phyloP scores from a whole-genome alignment of 2,113 vertebrate species.

The Poeciliopsis occidentalis region DNA sequence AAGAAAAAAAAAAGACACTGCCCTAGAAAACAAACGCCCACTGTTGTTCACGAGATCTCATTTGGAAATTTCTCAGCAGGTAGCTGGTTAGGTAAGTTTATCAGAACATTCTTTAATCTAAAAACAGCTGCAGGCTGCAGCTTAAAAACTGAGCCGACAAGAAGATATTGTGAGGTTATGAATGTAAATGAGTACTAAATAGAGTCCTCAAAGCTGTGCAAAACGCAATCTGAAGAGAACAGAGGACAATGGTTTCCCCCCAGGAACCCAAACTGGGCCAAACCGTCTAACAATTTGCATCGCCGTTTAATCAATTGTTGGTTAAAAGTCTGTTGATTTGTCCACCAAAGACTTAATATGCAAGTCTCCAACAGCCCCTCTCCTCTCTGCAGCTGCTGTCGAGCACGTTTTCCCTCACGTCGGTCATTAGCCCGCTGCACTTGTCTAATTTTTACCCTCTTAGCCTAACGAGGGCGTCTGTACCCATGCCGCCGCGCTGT shows the following conservation, averaged over 20 bases:
- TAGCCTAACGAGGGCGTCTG: constrained; percentile 49
- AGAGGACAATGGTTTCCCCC: not conserved
- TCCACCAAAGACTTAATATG: not conserved
- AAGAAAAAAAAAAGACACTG: not conserved
- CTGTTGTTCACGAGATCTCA: too few species aligned
- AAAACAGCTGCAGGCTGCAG: constrained; percentile 1
- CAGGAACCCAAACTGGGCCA: not conserved
- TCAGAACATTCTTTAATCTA: not conserved
- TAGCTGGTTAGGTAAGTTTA: not conserved
- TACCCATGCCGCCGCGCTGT: constrained; percentile 30
- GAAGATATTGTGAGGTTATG: not conserved
- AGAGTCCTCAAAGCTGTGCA: not conserved
- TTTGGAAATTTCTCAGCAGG: not conserved
- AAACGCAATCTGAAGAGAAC: not conserved
- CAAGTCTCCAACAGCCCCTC: not conserved
- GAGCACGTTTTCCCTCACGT: constrained; percentile 25
- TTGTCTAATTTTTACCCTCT: constrained; percentile 51
- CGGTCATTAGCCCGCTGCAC: constrained; percentile 38
- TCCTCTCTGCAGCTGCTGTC: constrained; percentile 14
- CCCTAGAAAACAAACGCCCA: not conserved
- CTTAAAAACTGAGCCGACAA: not conserved
- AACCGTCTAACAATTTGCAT: not conserved
- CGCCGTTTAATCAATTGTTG: not conserved
- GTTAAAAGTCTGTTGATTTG: not conserved
- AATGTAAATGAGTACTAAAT: constrained; percentile 1